Evolutionary conservation across 2,888 invertebrate species (phyloP), one percentile per base, ranked within the genome.

Genomic region (Spatulosminthurus flaviceps): DNA sequence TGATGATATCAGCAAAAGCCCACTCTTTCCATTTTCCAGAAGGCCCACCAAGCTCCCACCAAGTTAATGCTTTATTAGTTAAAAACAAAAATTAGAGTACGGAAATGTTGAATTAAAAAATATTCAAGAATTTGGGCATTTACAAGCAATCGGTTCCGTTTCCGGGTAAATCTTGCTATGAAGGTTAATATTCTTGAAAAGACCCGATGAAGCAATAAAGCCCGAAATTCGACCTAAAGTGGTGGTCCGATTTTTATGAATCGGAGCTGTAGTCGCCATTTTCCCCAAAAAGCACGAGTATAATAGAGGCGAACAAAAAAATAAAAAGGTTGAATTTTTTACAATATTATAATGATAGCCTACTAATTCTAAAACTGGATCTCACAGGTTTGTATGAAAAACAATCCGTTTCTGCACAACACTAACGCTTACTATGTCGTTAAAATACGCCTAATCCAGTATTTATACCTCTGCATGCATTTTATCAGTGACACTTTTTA

Each of bases 151-250:
- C 34, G 16, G n/a, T 9, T 60, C 60, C 60, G 7, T 60, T 21
- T 19, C 60, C 60, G 60, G 60, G 21, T 60, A 60, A 60, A 60
- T 9, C 24, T 22, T 22, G 13, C 2, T 1, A 24, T 22, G 64
- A 5, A 64, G 24, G 24, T 64, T 64, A 26, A 21, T 22, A 22
- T 26, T 24, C 7, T 24, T 64, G 64, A 89, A 89, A 80, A 88
- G 87, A 4, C 82, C 80, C 24, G 85, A 79, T 24, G 78, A 81
- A 0, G 88, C 88, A 69, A 89, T 87, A 82, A 88, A 89, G 78
- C 89, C 88, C 76, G 88, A 88, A 26, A 88, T 87, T 77, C 89
- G 86, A 78, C 89, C 89, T n/a, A 89, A 82, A 2, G 89, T 89
- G 1, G 89, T 88, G 67, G 88, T 84, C 70, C 86, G 85, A 82